Conservation (phyloP, 2,113 vertebrate species). For the Anoura caudifer region DNA sequence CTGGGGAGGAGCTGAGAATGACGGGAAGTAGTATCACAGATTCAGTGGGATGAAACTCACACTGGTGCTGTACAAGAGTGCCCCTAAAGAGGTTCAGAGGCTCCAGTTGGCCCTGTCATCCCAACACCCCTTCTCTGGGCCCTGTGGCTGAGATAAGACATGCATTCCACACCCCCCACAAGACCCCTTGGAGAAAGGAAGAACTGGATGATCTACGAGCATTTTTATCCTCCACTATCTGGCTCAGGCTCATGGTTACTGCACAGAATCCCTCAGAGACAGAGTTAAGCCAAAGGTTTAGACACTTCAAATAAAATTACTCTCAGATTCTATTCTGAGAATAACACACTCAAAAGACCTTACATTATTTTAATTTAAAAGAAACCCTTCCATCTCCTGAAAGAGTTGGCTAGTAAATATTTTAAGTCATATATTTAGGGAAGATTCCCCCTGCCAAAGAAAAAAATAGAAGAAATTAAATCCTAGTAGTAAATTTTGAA, state of each 20-base stretch:
- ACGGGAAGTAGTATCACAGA: neutral
- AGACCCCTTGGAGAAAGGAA: neutral
- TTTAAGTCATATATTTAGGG: conserved; percentile 43
- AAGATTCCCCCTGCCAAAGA: neutral
- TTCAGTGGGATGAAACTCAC: neutral
- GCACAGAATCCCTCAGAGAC: conserved; percentile 46
- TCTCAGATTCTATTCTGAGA: conserved; percentile 47
- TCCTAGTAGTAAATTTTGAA: neutral
- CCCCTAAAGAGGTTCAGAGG: neutral
- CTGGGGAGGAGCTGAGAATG: neutral
- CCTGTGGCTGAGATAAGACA: neutral
- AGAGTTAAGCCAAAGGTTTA: conserved; percentile 52
- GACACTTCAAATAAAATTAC: conserved; percentile 60
- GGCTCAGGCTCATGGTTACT: conserved; percentile 30
- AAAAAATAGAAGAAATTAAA: conserved; percentile 7
- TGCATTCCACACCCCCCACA: neutral
- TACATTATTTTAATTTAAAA: neutral
- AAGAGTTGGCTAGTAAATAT: conserved; percentile 29
- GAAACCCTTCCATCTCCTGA: conserved; percentile 16
- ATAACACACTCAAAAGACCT: conserved; percentile 12
- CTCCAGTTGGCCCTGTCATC: neutral
- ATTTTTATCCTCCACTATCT: conserved; percentile 31
- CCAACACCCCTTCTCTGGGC: neutral
- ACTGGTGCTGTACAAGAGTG: neutral
- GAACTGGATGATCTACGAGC: conserved; percentile 19